Evolutionary conservation across 2,797 vertebrate genomes (phyloP), one percentile per base, ranked within the genome.

Genomic region (Diplodus sargus): DNA sequence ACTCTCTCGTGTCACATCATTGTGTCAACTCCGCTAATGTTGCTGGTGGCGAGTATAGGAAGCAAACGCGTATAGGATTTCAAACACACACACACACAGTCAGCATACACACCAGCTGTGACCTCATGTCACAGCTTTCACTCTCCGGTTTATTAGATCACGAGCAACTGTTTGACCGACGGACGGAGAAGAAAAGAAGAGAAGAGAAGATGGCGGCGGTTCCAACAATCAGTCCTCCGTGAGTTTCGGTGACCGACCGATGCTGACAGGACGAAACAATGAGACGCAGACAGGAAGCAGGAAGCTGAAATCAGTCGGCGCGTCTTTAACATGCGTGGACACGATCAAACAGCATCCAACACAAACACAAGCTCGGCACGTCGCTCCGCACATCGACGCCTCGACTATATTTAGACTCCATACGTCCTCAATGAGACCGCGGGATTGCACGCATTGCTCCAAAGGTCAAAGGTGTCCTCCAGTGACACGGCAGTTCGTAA

Each of bases 91-190:
- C 58, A 77, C 51, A 72, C 51, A 65, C 54, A 77, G 52, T 72
- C 9, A 70, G 60, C 54, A 77, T 57, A 75, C 9, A 73, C 78
- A 74, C 76, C 90, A 93, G 92, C 90, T 92, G 91, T 87, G 88
- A 86, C 86, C 83, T 88, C 85, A 76, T 90, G 91, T 86, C 89
- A 82, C 70, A 60, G 90, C 86, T 87, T 81, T 90, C 89, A 74
- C 85, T 87, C 72, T 81, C 74, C 83, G 64, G 82, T 91, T 92
- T 88, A 93, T 90, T 82, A 78, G 69, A 85, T 79, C 88, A 79
- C 0, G 14, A 79, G 84, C 92, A 92, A 84, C 92, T 93, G 92
- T 78, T 68, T 59, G 82, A 87, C 78, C 77, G 62, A 28, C 22
- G 42, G 76, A 16, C 25, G 54, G 53, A 60, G 20, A 70, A 30